phyloP scores from a whole-genome alignment of 2,888 invertebrate species.

The Microctonus hyperodae region DNA sequence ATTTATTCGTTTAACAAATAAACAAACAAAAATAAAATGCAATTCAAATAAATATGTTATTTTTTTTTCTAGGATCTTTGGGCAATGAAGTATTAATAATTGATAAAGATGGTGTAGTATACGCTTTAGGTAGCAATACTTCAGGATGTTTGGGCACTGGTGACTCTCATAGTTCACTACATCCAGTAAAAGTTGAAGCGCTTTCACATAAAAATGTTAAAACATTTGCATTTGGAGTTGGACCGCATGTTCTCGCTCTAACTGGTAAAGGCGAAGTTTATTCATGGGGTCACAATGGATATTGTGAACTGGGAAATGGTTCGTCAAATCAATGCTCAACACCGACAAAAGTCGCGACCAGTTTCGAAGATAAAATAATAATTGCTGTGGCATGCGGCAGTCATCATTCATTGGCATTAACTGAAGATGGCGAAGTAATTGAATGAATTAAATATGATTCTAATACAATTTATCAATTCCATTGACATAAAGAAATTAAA shows the following conservation, averaged over 20 bases:
- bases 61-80: constrained; percentile 62
- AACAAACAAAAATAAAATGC: not conserved
- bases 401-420: constrained; percentile 68
- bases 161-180: constrained; percentile 64
- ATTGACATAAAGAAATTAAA: too few relatives aligned
- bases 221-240: constrained; percentile 68
- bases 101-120: constrained; percentile 68
- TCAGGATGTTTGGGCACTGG: constrained; percentile 68
- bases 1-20: not conserved
- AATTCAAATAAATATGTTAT: not conserved
- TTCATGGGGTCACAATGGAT: constrained; percentile 70
- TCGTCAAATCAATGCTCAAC: constrained; percentile 65
- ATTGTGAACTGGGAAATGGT: constrained; percentile 68
- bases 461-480: not conserved
- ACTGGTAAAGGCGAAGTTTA: constrained; percentile 67
- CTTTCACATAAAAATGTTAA: constrained; percentile 66
- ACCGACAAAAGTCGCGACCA: constrained; percentile 64
- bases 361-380: constrained; percentile 63
- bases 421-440: constrained; percentile 67
- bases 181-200: constrained; percentile 65
- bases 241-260: constrained; percentile 69
- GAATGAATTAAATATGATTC: not conserved
- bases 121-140: constrained; percentile 67
- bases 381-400: constrained; percentile 68
- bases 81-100: constrained; percentile 70